phyloP scores from a whole-genome alignment of 2,888 invertebrate genomes.

The Taenaris catops region DNA sequence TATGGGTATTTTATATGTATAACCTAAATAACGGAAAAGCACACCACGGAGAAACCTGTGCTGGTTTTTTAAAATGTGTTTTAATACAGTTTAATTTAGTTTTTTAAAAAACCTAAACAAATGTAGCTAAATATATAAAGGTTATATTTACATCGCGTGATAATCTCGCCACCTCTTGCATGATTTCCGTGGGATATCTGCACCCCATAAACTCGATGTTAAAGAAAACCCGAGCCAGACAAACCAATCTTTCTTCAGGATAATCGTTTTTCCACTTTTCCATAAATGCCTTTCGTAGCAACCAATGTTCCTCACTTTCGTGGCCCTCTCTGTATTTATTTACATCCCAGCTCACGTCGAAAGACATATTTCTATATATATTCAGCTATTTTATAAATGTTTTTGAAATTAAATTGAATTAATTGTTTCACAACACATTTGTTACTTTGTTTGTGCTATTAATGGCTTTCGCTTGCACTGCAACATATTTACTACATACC shows the following conservation, averaged over 20 bases:
- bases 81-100: too few species aligned
- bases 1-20: too few species aligned
- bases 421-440: too few species aligned
- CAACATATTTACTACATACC: too few species aligned
- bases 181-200: conserved; percentile 78
- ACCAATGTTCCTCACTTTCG: conserved; percentile 96
- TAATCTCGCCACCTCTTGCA: conserved; percentile 73
- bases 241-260: conserved; percentile 77
- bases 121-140: too few species aligned
- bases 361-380: conserved; percentile 35
- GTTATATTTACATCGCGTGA: conserved; percentile 70
- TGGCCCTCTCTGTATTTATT: conserved; percentile 87
- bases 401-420: too few species aligned
- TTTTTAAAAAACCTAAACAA: too few species aligned
- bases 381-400: neutral
- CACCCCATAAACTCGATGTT: conserved; percentile 83
- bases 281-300: conserved; percentile 88
- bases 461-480: too few species aligned
- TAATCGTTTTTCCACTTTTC: conserved; percentile 84
- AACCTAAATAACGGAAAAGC: too few species aligned
- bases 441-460: too few species aligned
- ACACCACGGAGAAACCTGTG: too few species aligned
- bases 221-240: conserved; percentile 81
- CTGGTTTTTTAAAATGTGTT: too few species aligned
- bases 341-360: conserved; percentile 82